These are phyloP conservation scores for Spheniscus humboldti DNA, from an alignment of 2,797 vertebrate species.

Conservation along the genomic window DNA sequence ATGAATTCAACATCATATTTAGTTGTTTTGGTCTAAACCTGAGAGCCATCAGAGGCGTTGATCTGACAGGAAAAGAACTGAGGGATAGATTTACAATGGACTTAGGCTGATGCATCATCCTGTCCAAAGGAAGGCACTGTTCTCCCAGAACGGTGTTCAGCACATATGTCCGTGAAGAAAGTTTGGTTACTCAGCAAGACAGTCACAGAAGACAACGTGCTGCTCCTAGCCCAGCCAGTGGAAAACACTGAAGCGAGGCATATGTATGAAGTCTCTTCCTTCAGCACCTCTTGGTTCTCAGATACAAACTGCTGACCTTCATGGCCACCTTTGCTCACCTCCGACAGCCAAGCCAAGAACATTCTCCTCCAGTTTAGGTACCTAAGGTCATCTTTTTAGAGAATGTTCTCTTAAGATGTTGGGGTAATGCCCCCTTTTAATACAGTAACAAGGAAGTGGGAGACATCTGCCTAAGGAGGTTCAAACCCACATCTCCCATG, in stretches of 20 bases:
- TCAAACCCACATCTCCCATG: not conserved
- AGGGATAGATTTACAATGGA: not conserved
- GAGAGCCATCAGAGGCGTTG: not conserved
- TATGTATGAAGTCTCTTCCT: not conserved
- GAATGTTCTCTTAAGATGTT: not conserved
- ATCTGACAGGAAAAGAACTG: not conserved
- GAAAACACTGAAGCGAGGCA: accelerated
- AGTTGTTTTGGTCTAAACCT: not conserved
- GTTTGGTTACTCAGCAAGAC: not conserved
- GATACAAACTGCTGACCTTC: not conserved
- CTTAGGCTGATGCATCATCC: too few relatives aligned
- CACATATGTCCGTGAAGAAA: accelerated
- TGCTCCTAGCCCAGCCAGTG: not conserved
- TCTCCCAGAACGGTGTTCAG: not conserved
- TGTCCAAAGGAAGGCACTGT: not conserved
- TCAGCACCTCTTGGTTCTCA: not conserved
- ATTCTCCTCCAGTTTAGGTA: not conserved
- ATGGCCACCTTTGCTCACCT: not conserved
- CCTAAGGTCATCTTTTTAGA: not conserved
- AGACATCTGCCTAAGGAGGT: not conserved
- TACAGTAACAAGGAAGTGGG: not conserved
- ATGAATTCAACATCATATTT: not conserved
- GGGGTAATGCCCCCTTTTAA: not conserved
- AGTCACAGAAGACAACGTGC: not conserved
- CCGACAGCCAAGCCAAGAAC: not conserved